Evolutionary conservation across 2,888 invertebrate species (phyloP).

Genomic region (Tachina grossa): DNA sequence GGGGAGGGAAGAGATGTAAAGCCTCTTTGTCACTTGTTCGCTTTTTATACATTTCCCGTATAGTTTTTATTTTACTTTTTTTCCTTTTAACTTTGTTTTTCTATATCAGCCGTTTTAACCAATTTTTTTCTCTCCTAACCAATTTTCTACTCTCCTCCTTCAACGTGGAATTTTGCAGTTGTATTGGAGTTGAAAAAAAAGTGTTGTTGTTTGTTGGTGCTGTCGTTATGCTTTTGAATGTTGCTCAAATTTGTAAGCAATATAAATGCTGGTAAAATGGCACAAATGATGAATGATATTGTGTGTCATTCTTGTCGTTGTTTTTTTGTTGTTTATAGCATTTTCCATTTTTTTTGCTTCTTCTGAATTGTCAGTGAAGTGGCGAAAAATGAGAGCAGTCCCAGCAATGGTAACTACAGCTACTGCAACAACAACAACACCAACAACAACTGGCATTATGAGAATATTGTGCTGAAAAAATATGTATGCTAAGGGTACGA

Average conservation of each 20-base stretch:
- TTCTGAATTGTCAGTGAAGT: not conserved
- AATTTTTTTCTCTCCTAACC: no score
- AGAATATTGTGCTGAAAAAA: constrained; percentile 43
- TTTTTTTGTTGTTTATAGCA: constrained; percentile 28
- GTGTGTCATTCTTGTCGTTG: constrained; percentile 11
- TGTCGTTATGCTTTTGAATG: constrained; percentile 56
- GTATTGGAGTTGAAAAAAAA: constrained; percentile 43
- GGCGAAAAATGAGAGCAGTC: constrained; percentile 26
- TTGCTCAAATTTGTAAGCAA: constrained; percentile 72
- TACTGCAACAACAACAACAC: constrained; percentile 29
- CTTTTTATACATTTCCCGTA: constrained; percentile 65
- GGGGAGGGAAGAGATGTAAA: not conserved
- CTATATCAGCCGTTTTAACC: not conserved
- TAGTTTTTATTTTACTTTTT: constrained; percentile 38
- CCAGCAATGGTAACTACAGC: constrained; percentile 45
- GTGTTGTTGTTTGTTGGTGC: constrained; percentile 7
- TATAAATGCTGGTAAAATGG: constrained; percentile 70
- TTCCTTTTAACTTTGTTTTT: constrained; percentile 13
- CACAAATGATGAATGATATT: constrained; percentile 72
- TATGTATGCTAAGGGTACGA: constrained; percentile 67
- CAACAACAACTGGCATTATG: constrained; percentile 23
- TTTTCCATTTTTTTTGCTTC: constrained; percentile 21
- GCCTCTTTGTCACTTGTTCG: constrained; percentile 70
- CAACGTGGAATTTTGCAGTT: constrained; percentile 6
- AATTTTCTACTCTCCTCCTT: constrained; percentile 46